Evolutionary conservation across 2,797 vertebrate species (phyloP).

Genomic region (Micrastur ruficollis): DNA sequence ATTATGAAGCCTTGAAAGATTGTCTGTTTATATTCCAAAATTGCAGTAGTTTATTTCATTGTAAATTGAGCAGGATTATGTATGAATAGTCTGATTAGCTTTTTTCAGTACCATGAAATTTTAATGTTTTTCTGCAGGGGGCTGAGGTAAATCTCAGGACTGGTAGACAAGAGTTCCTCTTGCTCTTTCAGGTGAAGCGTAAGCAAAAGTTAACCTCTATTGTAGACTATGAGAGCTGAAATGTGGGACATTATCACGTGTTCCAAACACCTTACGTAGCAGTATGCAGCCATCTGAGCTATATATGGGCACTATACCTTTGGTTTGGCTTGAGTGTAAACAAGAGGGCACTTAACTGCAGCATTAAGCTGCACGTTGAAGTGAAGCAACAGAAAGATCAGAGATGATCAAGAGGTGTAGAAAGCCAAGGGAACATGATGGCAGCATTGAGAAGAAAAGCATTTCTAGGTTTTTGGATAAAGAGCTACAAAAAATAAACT

Average conservation of each 20-base stretch:
- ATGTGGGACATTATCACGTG: not conserved
- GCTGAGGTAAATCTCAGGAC: not conserved
- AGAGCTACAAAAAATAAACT: not conserved
- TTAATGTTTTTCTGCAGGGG: not conserved
- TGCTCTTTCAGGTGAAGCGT: not conserved
- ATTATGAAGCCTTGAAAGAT: not conserved
- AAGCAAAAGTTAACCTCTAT: not conserved
- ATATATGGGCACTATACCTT: rapidly evolving
- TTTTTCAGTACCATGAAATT: not conserved
- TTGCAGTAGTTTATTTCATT: not conserved
- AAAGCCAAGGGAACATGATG: not conserved
- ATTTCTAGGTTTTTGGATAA: not conserved
- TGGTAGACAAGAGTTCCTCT: not conserved
- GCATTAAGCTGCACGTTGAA: not conserved
- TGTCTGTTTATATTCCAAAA: not conserved
- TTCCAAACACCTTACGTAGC: not conserved
- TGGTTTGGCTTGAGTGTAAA: not conserved
- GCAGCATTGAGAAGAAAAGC: not conserved
- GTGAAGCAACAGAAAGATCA: not conserved
- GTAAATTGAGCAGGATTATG: not conserved
- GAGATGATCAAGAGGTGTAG: not conserved
- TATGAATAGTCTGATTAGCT: not conserved
- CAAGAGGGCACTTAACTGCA: not conserved
- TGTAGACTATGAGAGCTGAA: not conserved
- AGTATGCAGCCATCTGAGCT: not conserved